phyloP scores from a whole-genome alignment of 1,140 invertebrate genomes.

The Brachionus angularis region DNA sequence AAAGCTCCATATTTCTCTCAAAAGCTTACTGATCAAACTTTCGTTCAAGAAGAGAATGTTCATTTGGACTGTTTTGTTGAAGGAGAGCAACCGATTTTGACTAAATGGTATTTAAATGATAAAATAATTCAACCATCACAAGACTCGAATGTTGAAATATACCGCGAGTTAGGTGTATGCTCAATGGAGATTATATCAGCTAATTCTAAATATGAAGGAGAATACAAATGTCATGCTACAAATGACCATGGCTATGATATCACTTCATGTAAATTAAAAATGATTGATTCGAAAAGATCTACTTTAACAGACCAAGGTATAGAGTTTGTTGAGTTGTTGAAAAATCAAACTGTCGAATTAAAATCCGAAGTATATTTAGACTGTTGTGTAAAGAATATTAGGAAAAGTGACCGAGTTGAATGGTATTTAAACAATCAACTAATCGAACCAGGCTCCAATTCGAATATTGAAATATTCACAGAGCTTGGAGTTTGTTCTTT shows the following conservation, averaged over 20 bases:
- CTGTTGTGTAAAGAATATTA: conserved; percentile 22
- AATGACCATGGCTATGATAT: conserved; percentile 25
- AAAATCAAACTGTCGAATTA: conserved; percentile 3
- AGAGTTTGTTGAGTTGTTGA: background rate
- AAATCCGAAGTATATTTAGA: conserved; percentile 15
- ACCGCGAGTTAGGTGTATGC: conserved; percentile 20
- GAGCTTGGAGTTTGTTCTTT: conserved; percentile 32
- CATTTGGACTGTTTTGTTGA: conserved; percentile 43
- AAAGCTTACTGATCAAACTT: conserved; percentile 9
- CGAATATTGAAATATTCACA: conserved; percentile 32
- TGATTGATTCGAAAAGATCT: background rate
- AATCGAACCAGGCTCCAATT: background rate
- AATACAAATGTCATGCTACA: conserved; percentile 29
- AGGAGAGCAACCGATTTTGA: conserved; percentile 13
- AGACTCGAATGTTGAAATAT: conserved; percentile 37
- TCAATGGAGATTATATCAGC: conserved; percentile 28
- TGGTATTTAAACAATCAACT: background rate
- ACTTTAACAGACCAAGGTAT: background rate
- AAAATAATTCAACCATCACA: background rate
- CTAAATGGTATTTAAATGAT: conserved; percentile 22
- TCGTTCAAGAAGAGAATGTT: conserved; percentile 6
- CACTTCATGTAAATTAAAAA: background rate
- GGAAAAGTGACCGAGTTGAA: background rate
- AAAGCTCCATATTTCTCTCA: conserved; percentile 19
- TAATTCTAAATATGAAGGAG: background rate